Conservation (phyloP, 1,140 invertebrate genomes). For the Lethocerus indicus region DNA sequence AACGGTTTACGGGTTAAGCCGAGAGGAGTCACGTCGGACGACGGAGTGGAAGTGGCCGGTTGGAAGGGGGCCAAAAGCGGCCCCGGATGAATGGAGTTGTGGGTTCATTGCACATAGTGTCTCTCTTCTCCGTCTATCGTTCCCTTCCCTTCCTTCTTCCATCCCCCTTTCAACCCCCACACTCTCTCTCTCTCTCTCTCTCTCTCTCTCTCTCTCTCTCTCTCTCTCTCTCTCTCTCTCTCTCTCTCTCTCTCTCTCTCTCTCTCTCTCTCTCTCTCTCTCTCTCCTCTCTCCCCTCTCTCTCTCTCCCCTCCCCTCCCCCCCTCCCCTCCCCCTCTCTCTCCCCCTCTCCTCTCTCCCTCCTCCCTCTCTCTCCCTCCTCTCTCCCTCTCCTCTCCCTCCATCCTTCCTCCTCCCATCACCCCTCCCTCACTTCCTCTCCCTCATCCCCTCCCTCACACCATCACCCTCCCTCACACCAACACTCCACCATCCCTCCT, state of each 20-base stretch:
- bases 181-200: neutral
- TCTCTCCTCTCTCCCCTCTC: constrained; percentile 1
- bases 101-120: no score
- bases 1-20: no score
- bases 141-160: neutral
- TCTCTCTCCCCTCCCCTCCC: neutral
- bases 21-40: no score
- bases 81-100: no score
- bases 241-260: neutral
- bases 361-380: constrained; percentile 1
- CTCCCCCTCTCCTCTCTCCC: neutral
- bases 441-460: neutral
- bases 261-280: constrained; percentile 2
- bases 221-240: constrained; percentile 3
- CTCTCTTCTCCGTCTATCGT: neutral
- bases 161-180: neutral
- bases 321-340: neutral
- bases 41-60: no score
- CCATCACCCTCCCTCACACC: neutral
- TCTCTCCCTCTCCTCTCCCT: neutral
- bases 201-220: constrained; percentile 4
- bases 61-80: no score
- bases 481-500: no score
- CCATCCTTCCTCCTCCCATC: neutral
- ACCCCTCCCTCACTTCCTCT: neutral